These are phyloP conservation scores for Hoplostethus mediterraneus DNA, from an alignment of 2,797 vertebrate species.

Conservation along the genomic window DNA sequence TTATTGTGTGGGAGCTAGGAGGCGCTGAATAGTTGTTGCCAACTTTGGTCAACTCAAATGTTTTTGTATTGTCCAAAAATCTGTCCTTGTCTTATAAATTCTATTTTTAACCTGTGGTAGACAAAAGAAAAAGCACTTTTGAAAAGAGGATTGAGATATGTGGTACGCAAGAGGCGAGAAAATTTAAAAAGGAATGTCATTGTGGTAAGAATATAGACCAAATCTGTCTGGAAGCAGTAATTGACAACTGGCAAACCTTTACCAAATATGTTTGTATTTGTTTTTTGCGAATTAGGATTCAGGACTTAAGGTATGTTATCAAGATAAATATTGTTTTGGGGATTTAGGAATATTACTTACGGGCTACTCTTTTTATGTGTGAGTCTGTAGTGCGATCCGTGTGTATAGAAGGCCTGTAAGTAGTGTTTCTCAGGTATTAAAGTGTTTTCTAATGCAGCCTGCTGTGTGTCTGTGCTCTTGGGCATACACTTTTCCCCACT, in stretches of 20 bases:
- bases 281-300: not conserved
- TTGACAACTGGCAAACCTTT: not conserved
- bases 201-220: not conserved
- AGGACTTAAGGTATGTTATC: not conserved
- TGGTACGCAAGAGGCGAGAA: too few relatives aligned
- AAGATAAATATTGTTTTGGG: conserved; percentile 34
- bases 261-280: not conserved
- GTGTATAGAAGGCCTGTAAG: conserved; percentile 8
- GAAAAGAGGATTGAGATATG: not conserved
- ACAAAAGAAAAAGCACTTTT: conserved; percentile 3
- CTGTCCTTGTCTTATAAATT: conserved; percentile 38
- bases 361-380: not conserved
- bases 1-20: conserved; percentile 77
- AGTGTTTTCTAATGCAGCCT: conserved; percentile 59
- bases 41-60: conserved; percentile 44
- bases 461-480: conserved; percentile 51
- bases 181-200: too few relatives aligned
- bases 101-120: conserved; percentile 22
- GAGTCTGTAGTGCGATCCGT: conserved; percentile 31
- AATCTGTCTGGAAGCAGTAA: not conserved
- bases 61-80: conserved; percentile 48
- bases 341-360: conserved; percentile 2
- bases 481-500: conserved; percentile 61
- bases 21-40: conserved; percentile 58
- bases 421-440: conserved; percentile 39